phyloP scores from a whole-genome alignment of 1,140 invertebrate genomes.

The Drosophila truncata region DNA sequence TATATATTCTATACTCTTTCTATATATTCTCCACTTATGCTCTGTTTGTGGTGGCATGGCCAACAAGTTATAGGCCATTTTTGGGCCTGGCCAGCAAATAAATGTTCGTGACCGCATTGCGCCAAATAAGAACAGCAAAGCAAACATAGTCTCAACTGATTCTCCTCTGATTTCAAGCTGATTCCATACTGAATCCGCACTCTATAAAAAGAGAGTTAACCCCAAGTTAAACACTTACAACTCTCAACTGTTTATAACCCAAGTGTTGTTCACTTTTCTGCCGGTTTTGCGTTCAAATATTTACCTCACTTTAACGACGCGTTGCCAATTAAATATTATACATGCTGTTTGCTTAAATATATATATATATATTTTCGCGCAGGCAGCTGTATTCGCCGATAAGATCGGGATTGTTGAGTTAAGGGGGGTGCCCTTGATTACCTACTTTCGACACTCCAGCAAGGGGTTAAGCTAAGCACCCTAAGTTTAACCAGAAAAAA shows the following conservation, averaged over 20 bases:
- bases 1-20: too few species aligned
- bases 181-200: neutral
- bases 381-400: slow-evolving; percentile 33
- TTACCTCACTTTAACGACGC: slow-evolving; percentile 53
- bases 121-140: slow-evolving; percentile 60
- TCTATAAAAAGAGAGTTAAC: slow-evolving; percentile 5
- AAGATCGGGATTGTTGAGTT: slow-evolving; percentile 4
- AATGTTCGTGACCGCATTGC: slow-evolving; percentile 68
- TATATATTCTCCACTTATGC: neutral
- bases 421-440: neutral
- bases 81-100: slow-evolving; percentile 47
- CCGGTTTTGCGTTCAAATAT: slow-evolving; percentile 47
- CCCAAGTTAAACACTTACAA: slow-evolving; percentile 15
- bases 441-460: slow-evolving; percentile 1
- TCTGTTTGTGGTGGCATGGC: slow-evolving; percentile 41
- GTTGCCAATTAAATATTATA: slow-evolving; percentile 58
- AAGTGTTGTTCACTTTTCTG: slow-evolving; percentile 23
- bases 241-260: slow-evolving; percentile 6
- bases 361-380: slow-evolving; percentile 2
- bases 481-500: neutral
- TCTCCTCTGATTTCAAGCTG: slow-evolving; percentile 1
- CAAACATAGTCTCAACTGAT: slow-evolving; percentile 18
- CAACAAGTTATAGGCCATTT: slow-evolving; percentile 74
- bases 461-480: neutral
- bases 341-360: slow-evolving; percentile 18